A percentile compares a stretch with the other conserved stretches of the same genome.
Evolutionary conservation across 2,888 invertebrate genomes (phyloP).

Genomic region (Diloba caeruleocephala): DNA sequence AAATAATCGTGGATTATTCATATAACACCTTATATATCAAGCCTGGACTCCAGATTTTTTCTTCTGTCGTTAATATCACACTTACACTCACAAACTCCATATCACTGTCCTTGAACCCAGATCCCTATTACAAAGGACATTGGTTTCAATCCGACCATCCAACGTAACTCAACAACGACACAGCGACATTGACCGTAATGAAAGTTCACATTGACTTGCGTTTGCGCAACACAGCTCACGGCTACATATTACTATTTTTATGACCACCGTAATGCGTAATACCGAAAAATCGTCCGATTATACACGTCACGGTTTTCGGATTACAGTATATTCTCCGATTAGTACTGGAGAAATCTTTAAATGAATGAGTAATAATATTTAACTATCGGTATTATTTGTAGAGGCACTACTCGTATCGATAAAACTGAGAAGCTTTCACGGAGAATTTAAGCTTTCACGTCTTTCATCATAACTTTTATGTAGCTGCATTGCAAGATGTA

Average conservation of each 20-base stretch:
- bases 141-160: conserved; percentile 18
- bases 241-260: conserved; percentile 66
- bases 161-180: conserved; percentile 25
- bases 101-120: conserved; percentile 35
- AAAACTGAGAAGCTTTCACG: conserved; percentile 17
- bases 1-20: no score
- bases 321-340: conserved; percentile 39
- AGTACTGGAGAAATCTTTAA: conserved; percentile 36
- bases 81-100: not conserved
- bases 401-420: conserved; percentile 5
- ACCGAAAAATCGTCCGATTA: conserved; percentile 66
- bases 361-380: conserved; percentile 36
- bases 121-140: conserved; percentile 24
- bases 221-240: conserved; percentile 65
- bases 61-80: no score
- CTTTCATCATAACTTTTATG: conserved; percentile 10
- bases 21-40: no score
- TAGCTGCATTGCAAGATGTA: conserved; percentile 1
- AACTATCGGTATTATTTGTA: conserved; percentile 18
- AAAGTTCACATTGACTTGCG: conserved; percentile 74
- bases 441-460: conserved; percentile 16
- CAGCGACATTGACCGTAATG: conserved; percentile 79
- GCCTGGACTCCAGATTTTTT: no score
- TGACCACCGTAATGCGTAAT: conserved; percentile 65
- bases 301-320: conserved; percentile 44